Evolutionary conservation across 2,888 invertebrate species (phyloP), one percentile per base, ranked within the genome.

Genomic region (Chymomyza caudatula): DNA sequence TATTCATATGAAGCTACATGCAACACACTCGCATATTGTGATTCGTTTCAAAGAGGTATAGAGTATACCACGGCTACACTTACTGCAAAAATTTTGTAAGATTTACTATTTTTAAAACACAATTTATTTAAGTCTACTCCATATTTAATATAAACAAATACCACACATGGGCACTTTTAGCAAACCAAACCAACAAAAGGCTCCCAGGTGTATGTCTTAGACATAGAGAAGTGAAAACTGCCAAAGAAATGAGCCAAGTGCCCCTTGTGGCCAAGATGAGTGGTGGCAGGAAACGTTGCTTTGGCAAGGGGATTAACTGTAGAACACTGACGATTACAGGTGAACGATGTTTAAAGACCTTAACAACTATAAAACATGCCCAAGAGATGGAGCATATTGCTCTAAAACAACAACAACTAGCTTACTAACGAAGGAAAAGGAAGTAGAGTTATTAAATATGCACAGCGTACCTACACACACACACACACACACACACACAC

Each of bases 361-460:
- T 72, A 74, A 70, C 69, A 77, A 72, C 60, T 60, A 71, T 19
- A 65, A 72, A 83, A 76, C 60, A 85, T 70, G 74, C 79, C 79
- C 71, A 52, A 22, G 68, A 68, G 43, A 55, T 13, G 42, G n/a
- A 11, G 20, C 51, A 51, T 20, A 20, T 13, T 20, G 20, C 51
- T 13, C 51, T 13, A 22, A 17, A 51, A 17, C 8, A 51, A 5
- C 17, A 11, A 4, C 51, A 17, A 19, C 20, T 17, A 51, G 47
- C 17, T 15, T 47, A 37, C 37, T 4, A 37, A 11, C 11, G 37
- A 4, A 60, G 66, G 43, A 1, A 8, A 29, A 54, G 44, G 59
- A 44, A 51, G 37, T 19, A 49, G 20, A 17, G 58, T 29, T 59
- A 63, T 63, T 71, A 67, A 52, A 55, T 67, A 72, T 70, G 62